These are phyloP conservation scores for Plectrocnemia conspersa DNA, from an alignment of 1,140 invertebrate genomes.

Conservation along the genomic window DNA sequence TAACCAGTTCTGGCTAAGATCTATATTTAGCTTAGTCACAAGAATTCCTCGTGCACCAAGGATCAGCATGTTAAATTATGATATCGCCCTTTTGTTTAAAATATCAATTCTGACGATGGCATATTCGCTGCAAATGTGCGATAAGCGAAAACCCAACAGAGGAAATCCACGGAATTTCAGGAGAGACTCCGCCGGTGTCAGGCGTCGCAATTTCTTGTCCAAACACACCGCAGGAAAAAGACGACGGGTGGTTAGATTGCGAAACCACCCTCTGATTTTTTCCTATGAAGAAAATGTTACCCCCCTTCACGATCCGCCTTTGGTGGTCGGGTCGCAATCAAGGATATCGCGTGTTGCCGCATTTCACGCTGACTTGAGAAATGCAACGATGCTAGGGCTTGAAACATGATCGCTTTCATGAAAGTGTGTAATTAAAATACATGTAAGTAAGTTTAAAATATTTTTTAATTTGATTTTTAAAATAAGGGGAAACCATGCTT, in stretches of 20 bases:
- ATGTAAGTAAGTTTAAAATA: too few relatives aligned
- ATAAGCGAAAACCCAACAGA: conserved; percentile 2
- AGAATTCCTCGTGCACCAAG: too few relatives aligned
- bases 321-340: neutral
- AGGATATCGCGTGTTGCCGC: conserved; percentile 12
- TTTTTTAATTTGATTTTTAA: too few relatives aligned
- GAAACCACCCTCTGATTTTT: conserved; percentile 8
- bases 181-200: conserved; percentile 1
- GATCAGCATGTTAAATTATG: too few relatives aligned
- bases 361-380: conserved; percentile 2
- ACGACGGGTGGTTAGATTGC: conserved; percentile 17
- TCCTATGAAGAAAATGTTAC: too few relatives aligned
- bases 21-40: too few relatives aligned
- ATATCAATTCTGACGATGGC: neutral
- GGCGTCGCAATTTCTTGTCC: conserved; percentile 18
- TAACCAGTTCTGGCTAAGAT: too few relatives aligned
- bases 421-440: neutral
- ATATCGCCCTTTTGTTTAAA: too few relatives aligned
- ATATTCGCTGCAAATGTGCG: neutral
- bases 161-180: neutral
- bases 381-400: neutral
- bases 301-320: neutral
- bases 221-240: conserved; percentile 14
- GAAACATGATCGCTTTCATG: conserved; percentile 6
- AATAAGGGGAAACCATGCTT: too few relatives aligned